Evolutionary conservation across 2,888 invertebrate genomes (phyloP).

Genomic region (Rhimphoctona megacephalus): DNA sequence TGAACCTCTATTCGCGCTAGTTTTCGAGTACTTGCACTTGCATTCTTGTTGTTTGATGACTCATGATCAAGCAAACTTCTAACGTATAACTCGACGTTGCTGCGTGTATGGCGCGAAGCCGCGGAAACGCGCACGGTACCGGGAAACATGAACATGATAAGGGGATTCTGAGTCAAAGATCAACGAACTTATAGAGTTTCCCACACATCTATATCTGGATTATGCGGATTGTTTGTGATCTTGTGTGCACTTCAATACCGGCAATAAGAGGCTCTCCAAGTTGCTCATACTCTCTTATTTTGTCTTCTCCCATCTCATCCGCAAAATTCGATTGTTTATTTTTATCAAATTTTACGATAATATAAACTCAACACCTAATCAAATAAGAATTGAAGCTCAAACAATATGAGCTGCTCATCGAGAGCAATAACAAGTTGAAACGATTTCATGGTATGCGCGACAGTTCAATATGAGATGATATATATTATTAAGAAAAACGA

Average conservation of each 20-base stretch:
- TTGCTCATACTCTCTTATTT: not conserved
- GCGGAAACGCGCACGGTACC: slow-evolving; percentile 15
- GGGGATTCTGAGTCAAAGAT: slow-evolving; percentile 40
- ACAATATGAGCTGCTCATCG: not conserved
- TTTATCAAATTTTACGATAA: not conserved
- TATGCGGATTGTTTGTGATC: slow-evolving; percentile 1
- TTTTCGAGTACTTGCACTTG: slow-evolving; percentile 30
- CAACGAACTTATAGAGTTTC: slow-evolving; percentile 44
- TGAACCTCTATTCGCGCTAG: slow-evolving; percentile 34
- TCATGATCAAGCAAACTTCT: slow-evolving; percentile 28
- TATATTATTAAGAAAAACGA: not conserved
- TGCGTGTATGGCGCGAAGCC: slow-evolving; percentile 17
- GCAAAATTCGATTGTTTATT: not conserved
- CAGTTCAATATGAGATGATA: not conserved
- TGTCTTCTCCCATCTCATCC: not conserved
- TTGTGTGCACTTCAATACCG: not conserved
- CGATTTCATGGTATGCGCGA: not conserved
- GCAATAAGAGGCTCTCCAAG: not conserved
- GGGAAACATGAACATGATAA: slow-evolving; percentile 17
- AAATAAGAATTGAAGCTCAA: not conserved
- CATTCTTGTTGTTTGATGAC: slow-evolving; percentile 14
- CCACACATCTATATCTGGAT: not conserved
- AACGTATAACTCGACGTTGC: not conserved
- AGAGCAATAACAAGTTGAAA: not conserved
- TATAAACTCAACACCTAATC: not conserved